Base-by-base conservation (phyloP, 2,113 vertebrate species). In the Leucopsar rothschildi region DNA sequence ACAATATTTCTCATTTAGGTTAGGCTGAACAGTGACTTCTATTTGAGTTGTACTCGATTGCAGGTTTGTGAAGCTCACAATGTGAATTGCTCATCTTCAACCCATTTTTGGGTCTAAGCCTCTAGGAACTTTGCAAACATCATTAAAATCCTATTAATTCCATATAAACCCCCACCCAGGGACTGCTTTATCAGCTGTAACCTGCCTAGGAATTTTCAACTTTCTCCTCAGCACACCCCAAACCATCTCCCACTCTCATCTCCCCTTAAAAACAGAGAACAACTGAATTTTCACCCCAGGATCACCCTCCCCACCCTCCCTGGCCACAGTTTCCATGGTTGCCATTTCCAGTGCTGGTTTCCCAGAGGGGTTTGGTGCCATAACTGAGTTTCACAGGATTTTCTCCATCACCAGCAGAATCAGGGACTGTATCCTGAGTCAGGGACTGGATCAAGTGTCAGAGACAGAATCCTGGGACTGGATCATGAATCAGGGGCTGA, bases 391-490 rank as follows among this genome's bases (percentile, higher is more conserved):
- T 49, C 75, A 33, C 75, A 27, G 24, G 5, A 22, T 14, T 83
- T 86, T 82, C 76, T 87, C 70, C 65, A 35, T 15, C 85, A 64
- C 35, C 29, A 20, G 11, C 22, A 28, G 66, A 69, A 66, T 15
- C 27, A 37, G 25, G 60, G 31, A 2, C 9, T 42, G 40, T 10
- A 71, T 33, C 12, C 0, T 11, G n/a, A 69, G 1, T 28, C 1
- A 27, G 31, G 24, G 31, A 12, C 9, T 0, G 23, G 31, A 40
- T 53, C 6, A 1, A 3, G 4, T 50, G 2, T 14, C 4, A 33
- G 50, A 28, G 68, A 6, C 1, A 1, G 49, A 28, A 56, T 55
- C 23, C 1, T 10, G 8, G 49, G 24, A 27, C 14, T 9, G 49
- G 24, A 50, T 25, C 5, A 24, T 25, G 13, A 25, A 25, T 14